Percentiles rank a stretch among this genome's conserved stretches.
Evolutionary conservation across 2,113 vertebrate species (phyloP).

Genomic region (Edolisoma coerulescens): DNA sequence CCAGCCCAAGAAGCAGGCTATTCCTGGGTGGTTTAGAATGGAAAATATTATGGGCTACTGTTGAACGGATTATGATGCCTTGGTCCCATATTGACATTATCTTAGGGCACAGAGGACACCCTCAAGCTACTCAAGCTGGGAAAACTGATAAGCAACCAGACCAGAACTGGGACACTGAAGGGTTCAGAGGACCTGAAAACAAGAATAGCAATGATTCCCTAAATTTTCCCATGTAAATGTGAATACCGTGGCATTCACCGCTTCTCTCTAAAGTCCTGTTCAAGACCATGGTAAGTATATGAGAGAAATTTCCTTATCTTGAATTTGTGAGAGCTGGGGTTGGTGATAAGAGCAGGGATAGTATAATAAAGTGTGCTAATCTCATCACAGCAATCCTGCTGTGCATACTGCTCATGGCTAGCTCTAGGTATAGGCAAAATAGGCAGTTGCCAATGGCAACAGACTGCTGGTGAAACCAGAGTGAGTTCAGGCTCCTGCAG

Average conservation of each 20-base stretch:
- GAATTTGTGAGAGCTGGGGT: slow-evolving; percentile 23
- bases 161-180: not conserved
- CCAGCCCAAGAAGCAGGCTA: not conserved
- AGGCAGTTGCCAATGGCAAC: slow-evolving; percentile 60
- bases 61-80: not conserved
- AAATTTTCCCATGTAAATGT: slow-evolving; percentile 40
- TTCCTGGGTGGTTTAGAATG: not conserved
- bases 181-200: slow-evolving; percentile 19
- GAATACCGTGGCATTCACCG: not conserved
- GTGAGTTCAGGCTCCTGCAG: slow-evolving; percentile 13
- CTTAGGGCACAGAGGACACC: not conserved
- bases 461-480: slow-evolving; percentile 24
- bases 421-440: slow-evolving; percentile 61
- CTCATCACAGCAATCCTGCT: slow-evolving; percentile 40
- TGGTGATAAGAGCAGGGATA: slow-evolving; percentile 50
- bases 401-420: not conserved
- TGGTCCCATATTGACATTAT: not conserved
- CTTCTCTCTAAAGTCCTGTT: slow-evolving; percentile 18
- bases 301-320: slow-evolving; percentile 55
- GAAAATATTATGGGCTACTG: not conserved
- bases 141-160: slow-evolving; percentile 38
- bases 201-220: not conserved
- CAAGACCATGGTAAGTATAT: slow-evolving; percentile 12
- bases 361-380: slow-evolving; percentile 52
- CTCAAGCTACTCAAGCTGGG: slow-evolving; percentile 38